Evolutionary conservation across 2,113 vertebrate genomes (phyloP), one percentile per base, ranked within the genome.

Genomic region (Phylloscopus trochilus): DNA sequence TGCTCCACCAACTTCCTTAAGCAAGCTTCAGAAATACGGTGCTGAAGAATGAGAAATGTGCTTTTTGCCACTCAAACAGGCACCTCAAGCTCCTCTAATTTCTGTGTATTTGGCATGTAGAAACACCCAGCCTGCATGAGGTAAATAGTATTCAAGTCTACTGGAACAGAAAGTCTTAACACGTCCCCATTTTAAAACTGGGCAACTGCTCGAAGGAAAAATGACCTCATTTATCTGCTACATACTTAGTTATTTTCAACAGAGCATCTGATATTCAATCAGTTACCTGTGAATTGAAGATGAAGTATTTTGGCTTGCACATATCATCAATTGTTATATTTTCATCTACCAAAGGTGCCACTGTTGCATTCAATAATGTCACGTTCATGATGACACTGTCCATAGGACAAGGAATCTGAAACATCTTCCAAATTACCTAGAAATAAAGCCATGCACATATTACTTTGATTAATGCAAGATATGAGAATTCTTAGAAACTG

Each of bases 391-490:
- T 23, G n/a, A 93, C 84, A 44, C 64, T 17, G n/a, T 97, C 94
- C 15, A 90, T 15, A 59, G 98, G 98, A 95, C 99, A 99, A 22
- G 98, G 87, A 70, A 99, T 99, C 97, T 99, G 98, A 97, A 99
- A 99, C 97, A 98, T 99, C 98, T 99, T 99, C 97, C 98, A 99
- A 69, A 99, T 99, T 76, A 99, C 99, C 99, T 99, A 85, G 84
- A 97, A 97, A 96, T 24, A 75, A 72, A 93, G 30, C 10, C 51
- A 76, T 0, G 12, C 33, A 47, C 77, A 77, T 82, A 49, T 94
- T 92, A 96, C 14, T 94, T 83, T 74, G 74, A 72, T 5, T 51
- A 39, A 56, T 28, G 21, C 13, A 86, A 28, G 9, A 30, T 11
- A 52, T 19, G 75, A 47, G 44, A 37, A 13, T 76, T 73, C 41